Evolutionary conservation across 2,888 invertebrate genomes (phyloP).

Genomic region (Tinea pellionella): DNA sequence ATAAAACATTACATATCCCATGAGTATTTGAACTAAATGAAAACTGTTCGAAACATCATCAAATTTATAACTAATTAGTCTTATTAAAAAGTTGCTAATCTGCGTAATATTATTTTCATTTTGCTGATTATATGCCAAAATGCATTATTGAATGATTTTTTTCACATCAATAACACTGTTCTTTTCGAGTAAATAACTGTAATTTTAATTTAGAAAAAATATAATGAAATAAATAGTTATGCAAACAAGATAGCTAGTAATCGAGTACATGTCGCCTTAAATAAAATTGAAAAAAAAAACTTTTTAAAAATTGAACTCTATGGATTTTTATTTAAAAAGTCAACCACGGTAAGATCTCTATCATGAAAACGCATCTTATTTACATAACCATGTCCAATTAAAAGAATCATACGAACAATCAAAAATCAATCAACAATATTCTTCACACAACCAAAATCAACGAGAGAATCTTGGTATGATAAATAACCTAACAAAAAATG

Average conservation of each 20-base stretch:
- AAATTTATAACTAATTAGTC: slow-evolving; percentile 3
- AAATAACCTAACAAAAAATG: not conserved
- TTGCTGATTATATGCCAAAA: too few relatives aligned
- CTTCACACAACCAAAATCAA: not conserved
- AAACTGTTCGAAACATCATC: not conserved
- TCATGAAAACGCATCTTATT: not conserved
- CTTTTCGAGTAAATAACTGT: not conserved
- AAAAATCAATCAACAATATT: not conserved
- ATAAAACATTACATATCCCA: not conserved
- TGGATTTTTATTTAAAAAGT: too few relatives aligned
- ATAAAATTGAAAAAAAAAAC: too few relatives aligned
- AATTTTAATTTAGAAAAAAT: not conserved
- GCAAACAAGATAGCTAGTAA: not conserved
- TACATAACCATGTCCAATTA: not conserved
- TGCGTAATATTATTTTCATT: not conserved
- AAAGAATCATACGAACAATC: not conserved
- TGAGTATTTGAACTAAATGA: slow-evolving; percentile 3
- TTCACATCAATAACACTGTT: not conserved
- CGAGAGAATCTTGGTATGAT: not conserved
- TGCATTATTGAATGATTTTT: not conserved
- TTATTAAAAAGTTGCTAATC: slow-evolving; percentile 5
- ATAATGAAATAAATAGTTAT: not conserved
- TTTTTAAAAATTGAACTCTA: too few relatives aligned
- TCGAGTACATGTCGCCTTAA: too few relatives aligned
- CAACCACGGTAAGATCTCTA: too few relatives aligned